Percentiles rank a stretch among this genome's conserved stretches.
phyloP scores from a whole-genome alignment of 1,140 invertebrate species.

The Euglossa dilemma region DNA sequence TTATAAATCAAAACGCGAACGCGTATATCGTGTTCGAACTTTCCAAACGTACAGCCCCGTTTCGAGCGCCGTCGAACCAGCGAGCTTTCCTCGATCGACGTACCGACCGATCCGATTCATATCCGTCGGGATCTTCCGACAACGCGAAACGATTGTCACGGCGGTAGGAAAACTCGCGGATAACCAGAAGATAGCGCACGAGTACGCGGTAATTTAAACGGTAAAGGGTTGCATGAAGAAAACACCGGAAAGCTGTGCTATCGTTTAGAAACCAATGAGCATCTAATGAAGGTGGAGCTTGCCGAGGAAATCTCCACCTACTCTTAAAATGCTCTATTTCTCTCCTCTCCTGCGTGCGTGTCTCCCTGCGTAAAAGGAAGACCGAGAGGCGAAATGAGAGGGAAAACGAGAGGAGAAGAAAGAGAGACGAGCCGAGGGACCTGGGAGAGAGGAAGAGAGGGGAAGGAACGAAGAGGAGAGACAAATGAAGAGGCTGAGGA shows the following conservation, averaged over 20 bases:
- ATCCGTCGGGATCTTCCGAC: neutral
- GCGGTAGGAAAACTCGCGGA: neutral
- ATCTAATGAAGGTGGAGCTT: conserved; percentile 80
- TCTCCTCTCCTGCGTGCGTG: conserved; percentile 56
- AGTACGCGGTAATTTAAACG: neutral
- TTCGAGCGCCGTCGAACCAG: too few species aligned
- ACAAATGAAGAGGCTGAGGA: conserved; percentile 61
- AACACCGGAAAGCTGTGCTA: conserved; percentile 7
- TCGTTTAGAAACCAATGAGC: conserved; percentile 77
- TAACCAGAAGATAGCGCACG: conserved; percentile 7
- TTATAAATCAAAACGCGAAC: neutral
- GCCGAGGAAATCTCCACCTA: conserved; percentile 80
- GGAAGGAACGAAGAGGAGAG: conserved; percentile 39
- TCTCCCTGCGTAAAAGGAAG: conserved; percentile 45
- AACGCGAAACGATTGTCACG: conserved; percentile 15
- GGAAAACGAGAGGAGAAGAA: conserved; percentile 52
- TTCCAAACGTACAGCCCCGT: too few species aligned
- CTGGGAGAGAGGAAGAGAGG: neutral
- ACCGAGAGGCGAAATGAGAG: conserved; percentile 33
- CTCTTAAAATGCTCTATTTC: conserved; percentile 81
- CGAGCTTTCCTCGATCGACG: too few species aligned
- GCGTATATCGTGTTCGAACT: neutral
- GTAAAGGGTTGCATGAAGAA: conserved; percentile 6
- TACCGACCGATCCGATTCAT: too few species aligned
- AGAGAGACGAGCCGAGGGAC: conserved; percentile 22